Evolutionary conservation across 2,113 vertebrate genomes (phyloP).

Genomic region (Tangachromis dhanisi): DNA sequence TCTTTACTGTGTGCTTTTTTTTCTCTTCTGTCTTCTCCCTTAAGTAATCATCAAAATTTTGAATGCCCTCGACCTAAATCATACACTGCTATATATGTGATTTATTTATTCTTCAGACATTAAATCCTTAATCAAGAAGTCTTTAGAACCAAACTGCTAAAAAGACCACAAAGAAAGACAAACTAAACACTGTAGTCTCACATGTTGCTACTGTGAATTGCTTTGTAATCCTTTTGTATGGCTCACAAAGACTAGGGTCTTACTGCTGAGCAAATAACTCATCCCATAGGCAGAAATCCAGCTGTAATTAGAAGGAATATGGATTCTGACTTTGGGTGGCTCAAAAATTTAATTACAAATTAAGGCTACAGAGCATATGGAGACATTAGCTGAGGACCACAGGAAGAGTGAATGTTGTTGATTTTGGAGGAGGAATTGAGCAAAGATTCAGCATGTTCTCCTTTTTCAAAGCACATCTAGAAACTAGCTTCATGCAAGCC

Average conservation of each 20-base stretch:
- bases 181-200: not conserved
- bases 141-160: not conserved
- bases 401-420: not conserved
- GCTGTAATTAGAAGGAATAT: not conserved
- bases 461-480: not conserved
- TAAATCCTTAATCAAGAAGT: not conserved
- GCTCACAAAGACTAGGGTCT: not conserved
- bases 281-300: not conserved
- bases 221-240: not conserved
- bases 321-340: not conserved
- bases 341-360: not conserved
- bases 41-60: not conserved
- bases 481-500: not conserved
- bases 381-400: not conserved
- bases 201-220: not conserved
- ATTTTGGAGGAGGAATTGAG: not conserved
- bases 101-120: not conserved
- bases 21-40: not conserved
- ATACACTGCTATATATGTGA: not conserved
- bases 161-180: not conserved
- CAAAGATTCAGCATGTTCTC: not conserved
- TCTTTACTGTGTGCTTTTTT: not conserved
- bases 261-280: not conserved
- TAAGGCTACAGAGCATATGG: not conserved
- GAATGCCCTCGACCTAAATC: not conserved